Base-by-base conservation (phyloP, 2,113 vertebrate genomes). In the Heliornis fulica region DNA sequence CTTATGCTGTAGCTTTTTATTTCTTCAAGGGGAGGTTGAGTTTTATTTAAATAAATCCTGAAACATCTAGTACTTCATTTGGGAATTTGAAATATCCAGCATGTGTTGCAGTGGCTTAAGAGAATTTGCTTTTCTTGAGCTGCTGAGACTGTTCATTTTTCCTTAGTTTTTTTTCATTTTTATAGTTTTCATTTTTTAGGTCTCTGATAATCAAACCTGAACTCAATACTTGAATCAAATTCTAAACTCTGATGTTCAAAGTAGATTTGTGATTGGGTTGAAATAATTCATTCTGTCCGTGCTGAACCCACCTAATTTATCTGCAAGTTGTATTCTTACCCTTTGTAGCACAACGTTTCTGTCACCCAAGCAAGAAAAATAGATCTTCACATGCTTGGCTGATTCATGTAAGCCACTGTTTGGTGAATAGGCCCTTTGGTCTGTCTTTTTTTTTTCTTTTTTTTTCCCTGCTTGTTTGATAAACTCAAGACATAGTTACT, bases 401-500 rank as follows among this genome's bases (percentile, higher is more conserved):
- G 66, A 83, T 70, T 91, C 69, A 4, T 78, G 79, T 91, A 83
- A 94, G 89, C 60, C 87, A 46, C 93, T 84, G 41, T 78, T 93
- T 29, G 81, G 95, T 96, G 94, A 97, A 96, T 92, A 93, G 92
- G 28, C 38, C 48, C 92, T 96, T 97, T 97, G 95, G 93, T 94
- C 85, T 96, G 89, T 93, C 77, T 10, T 45, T 46, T 46, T 46
- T 43, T 46, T 46, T 46, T n/a, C n/a, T 84, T 92, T 87, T 80
- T 81, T 75, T 87, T 1, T n/a, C n/a, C 20, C 79, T 92, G 22
- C 88, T 95, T 93, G 66, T 91, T 97, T 97, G 95, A 96, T 96
- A 88, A 96, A 85, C 89, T 94, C 79, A 94, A 97, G 96, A 93
- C 95, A 90, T 93, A 90, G 95, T 95, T 97, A 92, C 94, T 97